Evolutionary conservation across 2,888 invertebrate genomes (phyloP).

Genomic region (Agrotis ipsilon): DNA sequence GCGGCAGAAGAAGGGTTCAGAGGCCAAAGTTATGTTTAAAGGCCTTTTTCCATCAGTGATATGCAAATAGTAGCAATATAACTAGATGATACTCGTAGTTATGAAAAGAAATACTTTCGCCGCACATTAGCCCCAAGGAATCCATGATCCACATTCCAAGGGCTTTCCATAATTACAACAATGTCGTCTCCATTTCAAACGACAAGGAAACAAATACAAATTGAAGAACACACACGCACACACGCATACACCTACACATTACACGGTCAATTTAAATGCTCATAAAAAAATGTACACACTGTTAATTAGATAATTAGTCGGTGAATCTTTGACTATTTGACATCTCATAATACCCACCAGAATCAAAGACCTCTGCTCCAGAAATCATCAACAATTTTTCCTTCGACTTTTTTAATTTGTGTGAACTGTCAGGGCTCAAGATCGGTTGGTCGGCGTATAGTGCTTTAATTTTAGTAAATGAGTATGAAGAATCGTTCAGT

Average conservation of each 20-base stretch:
- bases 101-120: no score
- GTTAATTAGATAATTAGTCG: slow-evolving; percentile 85
- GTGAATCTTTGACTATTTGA: slow-evolving; percentile 87
- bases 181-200: background rate
- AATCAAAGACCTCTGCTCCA: slow-evolving; percentile 71
- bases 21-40: no score
- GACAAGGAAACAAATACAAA: slow-evolving; percentile 20
- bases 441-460: slow-evolving; percentile 70
- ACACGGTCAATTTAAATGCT: slow-evolving; percentile 57
- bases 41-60: no score
- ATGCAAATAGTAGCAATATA: no score
- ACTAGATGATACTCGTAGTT: no score
- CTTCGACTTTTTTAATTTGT: background rate
- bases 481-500: slow-evolving; percentile 88
- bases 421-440: slow-evolving; percentile 63
- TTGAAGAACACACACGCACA: slow-evolving; percentile 46
- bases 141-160: background rate
- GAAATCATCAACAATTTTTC: slow-evolving; percentile 1
- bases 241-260: slow-evolving; percentile 55
- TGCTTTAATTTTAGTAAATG: slow-evolving; percentile 83
- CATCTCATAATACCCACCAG: slow-evolving; percentile 74
- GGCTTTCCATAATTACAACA: slow-evolving; percentile 7
- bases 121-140: background rate
- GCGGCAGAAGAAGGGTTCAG: no score
- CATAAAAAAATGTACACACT: slow-evolving; percentile 65